Evolutionary conservation across 2,113 vertebrate genomes (phyloP), one percentile per base, ranked within the genome.

Genomic region (Hystrix brachyura): DNA sequence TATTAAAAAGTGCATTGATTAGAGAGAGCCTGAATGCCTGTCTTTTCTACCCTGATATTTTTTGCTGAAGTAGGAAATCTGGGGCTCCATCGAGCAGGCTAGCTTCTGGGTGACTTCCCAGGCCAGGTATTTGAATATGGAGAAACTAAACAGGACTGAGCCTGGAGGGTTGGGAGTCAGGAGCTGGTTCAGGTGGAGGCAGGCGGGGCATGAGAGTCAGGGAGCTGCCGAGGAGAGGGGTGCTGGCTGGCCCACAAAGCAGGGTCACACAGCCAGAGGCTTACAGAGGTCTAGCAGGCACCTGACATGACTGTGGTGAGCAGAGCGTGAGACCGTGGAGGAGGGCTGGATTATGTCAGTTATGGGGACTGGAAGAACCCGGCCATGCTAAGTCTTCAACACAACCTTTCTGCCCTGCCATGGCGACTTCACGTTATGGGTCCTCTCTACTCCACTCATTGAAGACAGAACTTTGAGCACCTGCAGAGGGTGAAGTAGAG

Each of bases 381-480:
- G 25, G 12, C 38, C 60, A 25, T 11, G 32, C 5, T 51, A 11
- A 15, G 11, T 51, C 72, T 87, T 83, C 69, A 71, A 15, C 13
- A 83, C 29, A 62, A 7, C 14, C 43, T 94, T 65, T 74, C 57
- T 38, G 1, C 14, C 17, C 51, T 57, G 43, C 51, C 34, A 10
- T 3, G 1, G 7, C 27, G 17, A 14, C 34, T 74, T 55, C 64
- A 5, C 0, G 0, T 19, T 9, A 0, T 19, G 7, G 48, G 25
- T 3, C 0, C 17, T 7, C 8, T 53, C 46, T 81, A 51, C 51
- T 85, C 90, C 71, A 64, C 29, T 81, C 25, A 64, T n/a, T 87
- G 57, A 92, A 62, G n/a, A 76, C 3, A 38, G 23, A 87, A 60
- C 43, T 83, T 79, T 15, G 43, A 53, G 6, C 18, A 48, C 2